phyloP scores from a whole-genome alignment of 2,888 invertebrate genomes.

The Smittia aterrima region DNA sequence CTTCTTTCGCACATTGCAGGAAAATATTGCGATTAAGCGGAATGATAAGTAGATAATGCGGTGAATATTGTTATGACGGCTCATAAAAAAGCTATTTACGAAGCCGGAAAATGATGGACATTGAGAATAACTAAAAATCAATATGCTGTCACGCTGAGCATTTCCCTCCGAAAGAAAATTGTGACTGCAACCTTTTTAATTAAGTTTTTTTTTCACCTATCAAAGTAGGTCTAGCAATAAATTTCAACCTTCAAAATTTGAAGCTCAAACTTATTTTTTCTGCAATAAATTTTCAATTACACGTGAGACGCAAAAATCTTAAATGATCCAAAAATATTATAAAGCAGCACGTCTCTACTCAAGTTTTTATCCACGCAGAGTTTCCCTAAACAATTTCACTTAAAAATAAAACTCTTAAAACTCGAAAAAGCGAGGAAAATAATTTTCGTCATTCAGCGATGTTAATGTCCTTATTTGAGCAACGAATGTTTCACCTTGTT shows the following conservation, averaged over 20 bases:
- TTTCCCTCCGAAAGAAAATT: not conserved
- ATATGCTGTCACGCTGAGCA: conserved; percentile 1
- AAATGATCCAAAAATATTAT: not conserved
- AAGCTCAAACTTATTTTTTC: too few species aligned
- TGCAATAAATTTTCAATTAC: too few species aligned
- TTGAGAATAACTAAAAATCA: conserved; percentile 34
- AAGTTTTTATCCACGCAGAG: not conserved
- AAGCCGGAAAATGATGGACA: not conserved
- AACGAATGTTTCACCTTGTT: too few species aligned
- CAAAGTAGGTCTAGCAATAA: not conserved
- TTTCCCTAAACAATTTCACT: not conserved
- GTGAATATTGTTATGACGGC: conserved; percentile 27
- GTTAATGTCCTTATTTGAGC: not conserved
- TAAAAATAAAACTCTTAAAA: not conserved
- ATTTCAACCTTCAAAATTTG: not conserved
- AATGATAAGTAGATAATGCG: conserved; percentile 19
- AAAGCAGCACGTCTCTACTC: not conserved
- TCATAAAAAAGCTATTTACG: conserved; percentile 16
- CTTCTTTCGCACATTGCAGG: not conserved
- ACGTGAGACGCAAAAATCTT: too few species aligned
- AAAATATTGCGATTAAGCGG: not conserved
- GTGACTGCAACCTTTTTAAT: not conserved
- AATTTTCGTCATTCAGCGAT: not conserved
- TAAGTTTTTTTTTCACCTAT: not conserved
- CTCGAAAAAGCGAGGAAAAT: not conserved